Evolutionary conservation across 2,888 invertebrate genomes (phyloP).

Genomic region (Euphydryas editha): DNA sequence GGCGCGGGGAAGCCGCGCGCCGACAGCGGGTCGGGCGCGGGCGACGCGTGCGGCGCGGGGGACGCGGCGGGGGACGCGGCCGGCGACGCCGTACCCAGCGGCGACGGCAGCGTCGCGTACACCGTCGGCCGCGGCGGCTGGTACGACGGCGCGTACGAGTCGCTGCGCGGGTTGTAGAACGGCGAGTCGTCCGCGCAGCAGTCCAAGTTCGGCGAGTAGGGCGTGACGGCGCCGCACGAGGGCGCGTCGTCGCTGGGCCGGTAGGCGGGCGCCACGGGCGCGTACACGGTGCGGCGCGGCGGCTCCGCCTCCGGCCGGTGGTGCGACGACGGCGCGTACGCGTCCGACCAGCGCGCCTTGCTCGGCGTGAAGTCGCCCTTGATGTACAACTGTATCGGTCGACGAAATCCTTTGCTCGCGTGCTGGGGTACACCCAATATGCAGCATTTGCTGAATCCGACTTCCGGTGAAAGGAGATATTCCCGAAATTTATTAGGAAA

Average conservation of each 20-base stretch:
- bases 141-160: conserved; percentile 79
- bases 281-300: conserved; percentile 79
- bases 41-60: conserved; percentile 61
- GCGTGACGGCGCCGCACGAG: conserved; percentile 80
- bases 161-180: conserved; percentile 80
- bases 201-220: conserved; percentile 77
- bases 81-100: conserved; percentile 70
- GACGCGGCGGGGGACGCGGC: conserved; percentile 72
- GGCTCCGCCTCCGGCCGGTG: conserved; percentile 83
- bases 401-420: conserved; percentile 93
- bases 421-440: conserved; percentile 92
- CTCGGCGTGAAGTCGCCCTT: conserved; percentile 86
- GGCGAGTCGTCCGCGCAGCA: conserved; percentile 77
- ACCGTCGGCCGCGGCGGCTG: conserved; percentile 79
- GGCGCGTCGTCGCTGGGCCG: conserved; percentile 80
- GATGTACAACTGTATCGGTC: conserved; percentile 89
- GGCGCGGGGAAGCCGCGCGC: conserved; percentile 59
- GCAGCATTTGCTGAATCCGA: conserved; percentile 96
- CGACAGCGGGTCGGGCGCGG: conserved; percentile 51
- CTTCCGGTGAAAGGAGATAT: conserved; percentile 93
- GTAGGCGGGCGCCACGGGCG: conserved; percentile 74
- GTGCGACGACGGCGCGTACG: conserved; percentile 85
- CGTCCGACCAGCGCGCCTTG: conserved; percentile 86
- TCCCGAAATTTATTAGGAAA: conserved; percentile 97
- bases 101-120: conserved; percentile 78